Evolutionary conservation across 2,113 vertebrate species (phyloP), one percentile per base, ranked within the genome.

Genomic region (Barbus barbus): DNA sequence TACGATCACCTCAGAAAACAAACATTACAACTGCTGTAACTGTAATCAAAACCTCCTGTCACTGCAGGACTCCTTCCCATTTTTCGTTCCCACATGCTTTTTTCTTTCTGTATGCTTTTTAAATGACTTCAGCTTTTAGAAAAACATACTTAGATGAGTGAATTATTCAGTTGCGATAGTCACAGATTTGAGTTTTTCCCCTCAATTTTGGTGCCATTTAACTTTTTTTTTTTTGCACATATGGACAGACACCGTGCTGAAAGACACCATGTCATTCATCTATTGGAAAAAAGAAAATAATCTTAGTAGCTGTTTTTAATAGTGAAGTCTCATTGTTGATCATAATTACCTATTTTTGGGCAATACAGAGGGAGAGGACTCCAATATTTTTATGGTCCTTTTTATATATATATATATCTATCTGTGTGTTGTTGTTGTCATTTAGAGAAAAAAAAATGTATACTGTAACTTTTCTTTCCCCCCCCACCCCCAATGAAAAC

Each of bases 261-360:
- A 85, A 90, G 91, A 93, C 86, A 88, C 72, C 73, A 79, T 67
- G 87, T 85, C 87, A 85, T 88, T 83, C 87, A 48, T 87, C 87
- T 85, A 46, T 89, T 92, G 92, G 81, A 92, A 92, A 91, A 92
- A 90, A 94, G 33, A 93, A 92, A 92, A 95, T 93, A 94, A 95
- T 94, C 93, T 91, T 93, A 93, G 95, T 96, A 89, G 94, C 94
- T 94, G 95, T 96, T 96, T 90, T 96, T 95, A 91, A 93, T 94
- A 91, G 94, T 94, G 93, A 94, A 87, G 95, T 96, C 96, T 94
- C 95, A 95, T 94, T 93, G 92, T 98, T 97, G 95, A 96, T 94
- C 96, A 95, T 96, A 84, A 96, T 96, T 96, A 94, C 97, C 96
- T 98, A 96, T 97, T 99, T 95, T 99, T 98, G 93, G 97, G 98